phyloP scores from a whole-genome alignment of 2,888 invertebrate species.

The Andrena flavipes region DNA sequence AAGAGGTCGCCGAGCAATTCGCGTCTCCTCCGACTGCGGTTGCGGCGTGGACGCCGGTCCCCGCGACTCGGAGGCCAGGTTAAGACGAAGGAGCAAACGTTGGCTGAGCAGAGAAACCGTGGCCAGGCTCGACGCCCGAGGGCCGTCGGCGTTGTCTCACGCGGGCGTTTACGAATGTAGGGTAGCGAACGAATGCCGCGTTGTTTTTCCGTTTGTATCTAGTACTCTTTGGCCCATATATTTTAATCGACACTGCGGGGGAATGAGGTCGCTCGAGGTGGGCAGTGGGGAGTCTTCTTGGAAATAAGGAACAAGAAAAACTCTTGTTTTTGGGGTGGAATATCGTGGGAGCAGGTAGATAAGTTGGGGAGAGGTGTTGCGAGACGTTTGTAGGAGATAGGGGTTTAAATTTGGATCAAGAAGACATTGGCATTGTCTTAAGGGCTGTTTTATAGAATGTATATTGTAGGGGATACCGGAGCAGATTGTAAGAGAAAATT shows the following conservation, averaged over 20 bases:
- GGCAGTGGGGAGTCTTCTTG: not conserved
- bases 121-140: not conserved
- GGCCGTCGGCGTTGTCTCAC: constrained; percentile 19
- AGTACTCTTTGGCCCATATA: constrained; percentile 25
- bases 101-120: not conserved
- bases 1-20: constrained; percentile 48
- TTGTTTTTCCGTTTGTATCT: constrained; percentile 20
- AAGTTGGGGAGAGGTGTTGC: too few species aligned
- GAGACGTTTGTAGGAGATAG: too few species aligned
- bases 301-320: too few species aligned
- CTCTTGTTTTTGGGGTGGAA: too few species aligned
- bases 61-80: not conserved
- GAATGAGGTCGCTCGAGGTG: not conserved
- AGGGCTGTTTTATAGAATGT: too few species aligned
- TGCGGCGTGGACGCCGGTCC: constrained; percentile 1
- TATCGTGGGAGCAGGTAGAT: too few species aligned
- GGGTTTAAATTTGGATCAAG: too few species aligned
- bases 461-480: too few species aligned
- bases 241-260: constrained; percentile 35
- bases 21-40: constrained; percentile 13
- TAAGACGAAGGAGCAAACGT: not conserved
- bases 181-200: constrained; percentile 12
- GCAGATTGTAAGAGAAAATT: too few species aligned
- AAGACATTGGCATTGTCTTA: too few species aligned
- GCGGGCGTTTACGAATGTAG: constrained; percentile 33